These are phyloP conservation scores for Corythornis madagascariensis DNA, from an alignment of 2,113 vertebrate species.

Conservation along the genomic window DNA sequence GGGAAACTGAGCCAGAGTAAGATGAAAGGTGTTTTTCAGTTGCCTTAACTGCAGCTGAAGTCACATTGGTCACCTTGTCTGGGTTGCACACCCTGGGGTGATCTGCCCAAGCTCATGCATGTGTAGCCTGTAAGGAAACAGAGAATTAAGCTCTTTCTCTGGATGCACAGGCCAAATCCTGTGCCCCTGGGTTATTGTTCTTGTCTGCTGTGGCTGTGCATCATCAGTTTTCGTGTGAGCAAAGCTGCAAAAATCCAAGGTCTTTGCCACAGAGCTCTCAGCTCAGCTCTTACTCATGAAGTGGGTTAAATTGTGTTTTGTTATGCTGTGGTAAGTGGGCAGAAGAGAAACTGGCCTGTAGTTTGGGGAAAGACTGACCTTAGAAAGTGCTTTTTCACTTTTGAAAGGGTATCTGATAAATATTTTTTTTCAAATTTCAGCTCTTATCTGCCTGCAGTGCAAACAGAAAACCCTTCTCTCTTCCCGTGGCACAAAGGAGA, in stretches of 20 bases:
- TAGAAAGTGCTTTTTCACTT: background rate
- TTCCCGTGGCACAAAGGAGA: background rate
- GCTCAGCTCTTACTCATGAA: background rate
- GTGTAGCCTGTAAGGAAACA: accelerated
- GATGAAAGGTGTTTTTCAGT: background rate
- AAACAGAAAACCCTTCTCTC: background rate
- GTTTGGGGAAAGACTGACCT: background rate
- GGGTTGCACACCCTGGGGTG: background rate
- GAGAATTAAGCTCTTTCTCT: background rate
- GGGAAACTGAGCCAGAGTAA: background rate
- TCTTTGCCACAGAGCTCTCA: background rate
- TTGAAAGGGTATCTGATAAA: background rate
- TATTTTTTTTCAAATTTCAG: background rate
- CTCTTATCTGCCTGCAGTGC: background rate
- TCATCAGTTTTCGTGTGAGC: accelerated
- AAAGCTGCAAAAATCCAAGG: background rate
- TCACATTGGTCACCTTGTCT: background rate
- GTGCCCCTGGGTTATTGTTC: background rate
- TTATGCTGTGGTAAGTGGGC: background rate
- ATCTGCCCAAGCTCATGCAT: background rate
- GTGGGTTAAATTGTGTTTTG: background rate
- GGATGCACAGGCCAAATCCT: background rate
- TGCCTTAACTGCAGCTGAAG: background rate
- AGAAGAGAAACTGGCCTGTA: background rate
- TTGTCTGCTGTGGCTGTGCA: background rate